Evolutionary conservation across 2,113 vertebrate species (phyloP).

Genomic region (Syngnathoides biaculeatus): DNA sequence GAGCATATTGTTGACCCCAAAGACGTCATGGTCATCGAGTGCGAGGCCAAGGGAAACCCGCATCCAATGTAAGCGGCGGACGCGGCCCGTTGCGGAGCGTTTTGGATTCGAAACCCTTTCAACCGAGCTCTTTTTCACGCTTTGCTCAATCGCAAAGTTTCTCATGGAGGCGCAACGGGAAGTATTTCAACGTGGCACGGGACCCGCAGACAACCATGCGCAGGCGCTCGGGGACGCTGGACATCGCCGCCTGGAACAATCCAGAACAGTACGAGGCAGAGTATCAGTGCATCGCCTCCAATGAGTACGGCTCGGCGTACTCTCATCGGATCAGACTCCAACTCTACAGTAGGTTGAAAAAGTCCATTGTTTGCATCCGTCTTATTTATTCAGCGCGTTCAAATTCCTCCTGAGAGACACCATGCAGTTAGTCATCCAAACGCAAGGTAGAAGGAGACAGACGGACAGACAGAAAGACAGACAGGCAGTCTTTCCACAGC

Average conservation of each 20-base stretch:
- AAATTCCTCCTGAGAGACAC: no score
- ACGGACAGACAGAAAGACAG: no score
- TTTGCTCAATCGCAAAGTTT: slow-evolving; percentile 72
- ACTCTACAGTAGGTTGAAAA: slow-evolving; percentile 85
- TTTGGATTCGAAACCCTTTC: neutral
- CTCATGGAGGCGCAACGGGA: slow-evolving; percentile 90
- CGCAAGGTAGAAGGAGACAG: no score
- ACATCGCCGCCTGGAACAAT: slow-evolving; percentile 85
- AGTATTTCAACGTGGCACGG: slow-evolving; percentile 90
- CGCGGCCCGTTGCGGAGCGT: neutral
- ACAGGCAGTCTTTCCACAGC: no score
- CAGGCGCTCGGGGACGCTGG: slow-evolving; percentile 84
- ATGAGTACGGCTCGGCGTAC: slow-evolving; percentile 86
- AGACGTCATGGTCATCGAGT: slow-evolving; percentile 91
- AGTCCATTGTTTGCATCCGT: neutral
- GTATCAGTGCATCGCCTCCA: slow-evolving; percentile 92
- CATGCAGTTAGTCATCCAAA: no score
- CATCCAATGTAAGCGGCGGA: slow-evolving; percentile 86
- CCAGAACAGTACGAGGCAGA: slow-evolving; percentile 92
- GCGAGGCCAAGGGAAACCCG: slow-evolving; percentile 93
- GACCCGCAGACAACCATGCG: slow-evolving; percentile 87
- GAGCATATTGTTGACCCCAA: slow-evolving; percentile 93
- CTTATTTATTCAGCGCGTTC: neutral
- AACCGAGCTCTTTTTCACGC: neutral
- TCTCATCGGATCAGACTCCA: slow-evolving; percentile 89